Conservation (phyloP, 2,113 vertebrate species). For the Protobothrops flavoviridis region DNA sequence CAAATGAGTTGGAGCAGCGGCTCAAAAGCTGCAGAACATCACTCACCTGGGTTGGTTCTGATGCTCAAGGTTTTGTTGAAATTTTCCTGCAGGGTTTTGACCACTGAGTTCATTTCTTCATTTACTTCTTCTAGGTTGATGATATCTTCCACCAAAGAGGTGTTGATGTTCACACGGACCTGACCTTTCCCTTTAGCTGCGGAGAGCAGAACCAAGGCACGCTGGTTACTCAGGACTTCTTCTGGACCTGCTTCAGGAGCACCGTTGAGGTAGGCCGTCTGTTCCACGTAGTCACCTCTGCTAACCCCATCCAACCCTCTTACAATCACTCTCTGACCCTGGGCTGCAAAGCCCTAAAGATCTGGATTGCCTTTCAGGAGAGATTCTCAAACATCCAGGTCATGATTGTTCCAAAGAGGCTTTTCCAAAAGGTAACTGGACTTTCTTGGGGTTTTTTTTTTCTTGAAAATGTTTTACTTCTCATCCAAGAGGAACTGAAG, state of each 20-base stretch:
- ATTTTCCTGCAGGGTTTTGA: constrained; percentile 84
- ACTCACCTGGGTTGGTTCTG: constrained; percentile 88
- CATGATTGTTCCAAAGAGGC: background rate
- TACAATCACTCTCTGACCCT: background rate
- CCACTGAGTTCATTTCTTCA: constrained; percentile 81
- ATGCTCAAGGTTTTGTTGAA: constrained; percentile 89
- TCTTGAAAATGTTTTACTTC: background rate
- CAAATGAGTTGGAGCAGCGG: background rate
- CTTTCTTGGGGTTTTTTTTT: background rate
- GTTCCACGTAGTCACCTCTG: background rate
- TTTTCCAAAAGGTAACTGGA: background rate
- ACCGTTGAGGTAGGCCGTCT: background rate
- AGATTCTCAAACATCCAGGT: background rate
- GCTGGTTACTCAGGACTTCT: background rate
- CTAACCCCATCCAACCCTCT: background rate
- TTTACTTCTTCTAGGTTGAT: constrained; percentile 84
- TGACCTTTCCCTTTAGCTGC: constrained; percentile 84
- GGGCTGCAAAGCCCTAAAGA: background rate
- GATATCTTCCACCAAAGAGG: constrained; percentile 87
- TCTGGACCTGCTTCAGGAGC: background rate
- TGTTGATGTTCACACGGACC: constrained; percentile 84
- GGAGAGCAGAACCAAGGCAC: background rate
- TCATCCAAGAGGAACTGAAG: background rate
- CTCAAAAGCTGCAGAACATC: background rate
- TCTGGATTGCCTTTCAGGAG: background rate